Conservation (phyloP, 2,888 invertebrate species). For the Gibbula magus region DNA sequence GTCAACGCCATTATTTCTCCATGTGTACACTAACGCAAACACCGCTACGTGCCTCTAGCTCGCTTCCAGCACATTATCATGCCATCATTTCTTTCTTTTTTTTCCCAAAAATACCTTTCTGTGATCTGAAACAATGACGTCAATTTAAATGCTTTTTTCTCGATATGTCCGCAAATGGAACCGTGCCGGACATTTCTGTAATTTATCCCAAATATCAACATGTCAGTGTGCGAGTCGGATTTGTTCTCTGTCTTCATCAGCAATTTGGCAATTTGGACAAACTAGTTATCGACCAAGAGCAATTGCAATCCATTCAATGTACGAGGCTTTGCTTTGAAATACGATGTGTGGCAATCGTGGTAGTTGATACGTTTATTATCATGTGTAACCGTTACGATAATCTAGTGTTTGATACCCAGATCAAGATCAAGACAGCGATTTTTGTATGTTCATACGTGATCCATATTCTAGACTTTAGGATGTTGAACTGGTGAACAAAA, state of each 20-base stretch:
- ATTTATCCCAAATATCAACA: conserved; percentile 17
- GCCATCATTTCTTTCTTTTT: conserved; percentile 21
- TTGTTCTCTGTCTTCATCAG: background rate
- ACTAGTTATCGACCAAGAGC: too few species aligned
- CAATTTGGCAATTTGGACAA: too few species aligned
- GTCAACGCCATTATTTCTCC: conserved; percentile 32
- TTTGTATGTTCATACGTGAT: too few species aligned
- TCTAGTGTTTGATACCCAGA: too few species aligned
- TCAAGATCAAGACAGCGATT: too few species aligned
- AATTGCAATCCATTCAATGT: too few species aligned
- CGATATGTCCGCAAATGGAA: background rate
- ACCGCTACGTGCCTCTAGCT: conserved; percentile 17
- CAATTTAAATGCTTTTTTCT: conserved; percentile 18
- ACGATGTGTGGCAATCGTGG: too few species aligned
- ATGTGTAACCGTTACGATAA: too few species aligned
- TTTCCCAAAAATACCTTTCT: background rate
- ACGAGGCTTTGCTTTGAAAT: too few species aligned
- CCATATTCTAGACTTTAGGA: too few species aligned
- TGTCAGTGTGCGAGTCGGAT: background rate
- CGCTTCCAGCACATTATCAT: conserved; percentile 18
- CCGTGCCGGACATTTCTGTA: background rate
- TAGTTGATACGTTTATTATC: too few species aligned
- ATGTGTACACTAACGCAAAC: conserved; percentile 24
- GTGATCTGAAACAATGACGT: conserved; percentile 20
- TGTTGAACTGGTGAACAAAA: too few species aligned